Evolutionary conservation across 2,888 invertebrate species (phyloP).

Genomic region (Ypsolopha scabrella): DNA sequence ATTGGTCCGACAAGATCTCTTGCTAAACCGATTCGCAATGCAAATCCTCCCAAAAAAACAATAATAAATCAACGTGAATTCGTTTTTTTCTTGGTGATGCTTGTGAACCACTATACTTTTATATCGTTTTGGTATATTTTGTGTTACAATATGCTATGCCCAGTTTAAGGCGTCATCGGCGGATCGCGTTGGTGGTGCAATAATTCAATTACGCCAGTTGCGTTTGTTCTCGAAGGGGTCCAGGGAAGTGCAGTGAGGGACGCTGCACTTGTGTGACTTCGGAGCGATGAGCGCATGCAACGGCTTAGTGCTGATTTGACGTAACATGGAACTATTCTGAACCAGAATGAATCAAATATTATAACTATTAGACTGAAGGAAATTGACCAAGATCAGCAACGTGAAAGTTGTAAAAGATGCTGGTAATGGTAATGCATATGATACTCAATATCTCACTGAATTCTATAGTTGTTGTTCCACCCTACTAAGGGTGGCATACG

Average conservation of each 20-base stretch:
- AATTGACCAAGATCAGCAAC: neutral
- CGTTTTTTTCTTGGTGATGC: no score
- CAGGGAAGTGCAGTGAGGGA: slow-evolving; percentile 22
- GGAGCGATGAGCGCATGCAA: slow-evolving; percentile 7
- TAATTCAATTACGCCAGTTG: slow-evolving; percentile 50
- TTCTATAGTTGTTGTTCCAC: neutral
- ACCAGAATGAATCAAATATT: neutral
- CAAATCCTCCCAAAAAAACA: no score
- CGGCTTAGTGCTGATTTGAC: neutral
- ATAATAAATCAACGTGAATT: no score
- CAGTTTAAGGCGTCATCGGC: slow-evolving; percentile 11
- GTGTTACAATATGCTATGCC: no score
- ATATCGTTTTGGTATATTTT: no score
- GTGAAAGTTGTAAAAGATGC: no score
- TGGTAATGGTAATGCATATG: neutral
- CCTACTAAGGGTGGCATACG: neutral
- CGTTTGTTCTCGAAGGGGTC: slow-evolving; percentile 29
- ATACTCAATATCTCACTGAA: neutral
- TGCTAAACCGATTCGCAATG: neutral
- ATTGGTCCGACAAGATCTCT: neutral
- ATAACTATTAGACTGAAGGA: neutral
- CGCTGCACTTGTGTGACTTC: slow-evolving; percentile 36
- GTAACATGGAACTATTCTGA: neutral
- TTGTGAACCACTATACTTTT: no score
- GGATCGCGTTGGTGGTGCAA: slow-evolving; percentile 11